These are phyloP conservation scores for Anoplophora glabripennis DNA, from an alignment of 1,140 invertebrate genomes.

Conservation along the genomic window DNA sequence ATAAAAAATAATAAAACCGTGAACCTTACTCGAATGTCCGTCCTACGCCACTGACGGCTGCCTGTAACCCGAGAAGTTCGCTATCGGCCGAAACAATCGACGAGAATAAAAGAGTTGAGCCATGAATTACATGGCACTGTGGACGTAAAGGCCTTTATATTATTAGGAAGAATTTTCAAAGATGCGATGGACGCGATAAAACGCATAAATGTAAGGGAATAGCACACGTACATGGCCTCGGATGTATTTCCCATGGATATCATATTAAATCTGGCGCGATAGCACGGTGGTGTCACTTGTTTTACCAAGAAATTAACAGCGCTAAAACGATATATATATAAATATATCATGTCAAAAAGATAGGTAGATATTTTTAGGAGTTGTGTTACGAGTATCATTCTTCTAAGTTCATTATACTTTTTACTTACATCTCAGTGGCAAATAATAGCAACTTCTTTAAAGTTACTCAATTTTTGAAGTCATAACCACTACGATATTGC, in stretches of 20 bases:
- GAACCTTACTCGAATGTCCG: no score
- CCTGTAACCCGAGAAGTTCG: constrained; percentile 17
- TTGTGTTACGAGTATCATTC: no score
- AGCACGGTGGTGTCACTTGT: neutral
- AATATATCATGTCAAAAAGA: no score
- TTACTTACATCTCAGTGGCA: no score
- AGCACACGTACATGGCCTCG: neutral
- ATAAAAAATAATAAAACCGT: no score
- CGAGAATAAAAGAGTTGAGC: constrained; percentile 18
- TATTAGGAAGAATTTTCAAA: constrained; percentile 15
- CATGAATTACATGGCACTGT: constrained; percentile 10
- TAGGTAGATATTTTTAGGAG: no score
- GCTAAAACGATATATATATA: no score
- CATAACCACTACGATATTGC: no score
- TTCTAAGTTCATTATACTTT: no score
- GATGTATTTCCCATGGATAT: constrained; percentile 18
- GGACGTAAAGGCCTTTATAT: neutral
- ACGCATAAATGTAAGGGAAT: constrained; percentile 5
- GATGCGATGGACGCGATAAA: constrained; percentile 12
- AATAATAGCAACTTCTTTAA: no score
- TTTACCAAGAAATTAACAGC: no score
- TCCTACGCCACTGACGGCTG: neutral
- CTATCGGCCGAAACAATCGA: constrained; percentile 17
- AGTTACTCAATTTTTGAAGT: no score
- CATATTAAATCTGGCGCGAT: neutral